Evolutionary conservation across 2,113 vertebrate species (phyloP).

Genomic region (Oreochromis niloticus): DNA sequence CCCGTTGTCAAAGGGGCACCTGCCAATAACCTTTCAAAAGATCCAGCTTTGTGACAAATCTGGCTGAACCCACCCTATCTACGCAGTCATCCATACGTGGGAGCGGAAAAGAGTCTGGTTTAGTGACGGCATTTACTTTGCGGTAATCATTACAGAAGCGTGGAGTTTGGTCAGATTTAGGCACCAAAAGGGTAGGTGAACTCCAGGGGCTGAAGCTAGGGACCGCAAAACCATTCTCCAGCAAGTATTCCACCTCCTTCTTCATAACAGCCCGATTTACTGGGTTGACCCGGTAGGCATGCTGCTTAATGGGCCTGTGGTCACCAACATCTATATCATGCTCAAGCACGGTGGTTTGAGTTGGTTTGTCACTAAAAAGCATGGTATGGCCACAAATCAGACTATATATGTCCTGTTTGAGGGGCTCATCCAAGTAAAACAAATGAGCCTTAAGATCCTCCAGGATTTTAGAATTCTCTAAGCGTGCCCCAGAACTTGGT

Average conservation of each 20-base stretch:
- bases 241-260: neutral
- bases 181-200: neutral
- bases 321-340: neutral
- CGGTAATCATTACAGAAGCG: neutral
- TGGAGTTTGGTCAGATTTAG: neutral
- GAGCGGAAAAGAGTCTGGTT: neutral
- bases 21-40: too few relatives aligned
- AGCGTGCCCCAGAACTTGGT: accelerated
- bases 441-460: neutral
- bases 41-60: too few relatives aligned
- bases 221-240: accelerated
- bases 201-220: neutral
- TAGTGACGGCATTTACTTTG: neutral
- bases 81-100: too few relatives aligned
- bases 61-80: too few relatives aligned
- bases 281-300: accelerated
- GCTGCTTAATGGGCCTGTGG: neutral
- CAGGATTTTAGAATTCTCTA: accelerated
- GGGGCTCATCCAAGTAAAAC: neutral
- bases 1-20: too few relatives aligned
- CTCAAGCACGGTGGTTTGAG: neutral
- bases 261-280: neutral
- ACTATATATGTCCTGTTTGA: neutral
- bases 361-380: neutral
- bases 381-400: neutral